phyloP scores from a whole-genome alignment of 1,140 invertebrate genomes.

The Cylas formicarius region DNA sequence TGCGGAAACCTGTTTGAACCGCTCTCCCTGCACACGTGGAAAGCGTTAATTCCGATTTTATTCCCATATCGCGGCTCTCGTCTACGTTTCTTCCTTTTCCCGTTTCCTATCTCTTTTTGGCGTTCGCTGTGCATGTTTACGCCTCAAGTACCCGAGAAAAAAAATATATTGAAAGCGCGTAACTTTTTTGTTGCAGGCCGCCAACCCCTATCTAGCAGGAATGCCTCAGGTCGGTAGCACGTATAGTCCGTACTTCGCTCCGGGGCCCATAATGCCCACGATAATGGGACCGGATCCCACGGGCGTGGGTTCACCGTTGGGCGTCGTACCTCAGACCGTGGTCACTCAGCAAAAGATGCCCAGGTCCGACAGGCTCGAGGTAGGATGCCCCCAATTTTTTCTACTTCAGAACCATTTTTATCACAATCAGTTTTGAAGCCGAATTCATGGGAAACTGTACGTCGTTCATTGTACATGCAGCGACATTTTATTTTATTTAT shows the following conservation, averaged over 20 bases:
- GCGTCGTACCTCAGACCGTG: constrained; percentile 76
- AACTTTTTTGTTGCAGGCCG: constrained; percentile 54
- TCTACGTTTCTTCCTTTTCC: too few species aligned
- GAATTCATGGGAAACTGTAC: constrained; percentile 5
- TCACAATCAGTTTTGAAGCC: too few species aligned
- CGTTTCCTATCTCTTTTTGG: too few species aligned
- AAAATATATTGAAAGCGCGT: constrained; percentile 4
- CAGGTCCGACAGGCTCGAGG: constrained; percentile 92
- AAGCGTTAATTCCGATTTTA: too few species aligned
- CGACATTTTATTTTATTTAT: not conserved
- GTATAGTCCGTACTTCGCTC: constrained; percentile 81
- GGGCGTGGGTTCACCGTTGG: constrained; percentile 56
- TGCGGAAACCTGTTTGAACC: too few species aligned
- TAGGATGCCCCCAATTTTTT: constrained; percentile 47
- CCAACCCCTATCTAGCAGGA: constrained; percentile 81
- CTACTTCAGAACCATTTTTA: constrained; percentile 10
- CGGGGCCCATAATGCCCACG: constrained; percentile 78
- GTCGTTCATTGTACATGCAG: not conserved
- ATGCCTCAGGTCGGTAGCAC: constrained; percentile 76
- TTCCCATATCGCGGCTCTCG: too few species aligned
- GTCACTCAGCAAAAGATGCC: constrained; percentile 86
- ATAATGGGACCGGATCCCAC: constrained; percentile 75
- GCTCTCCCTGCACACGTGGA: too few species aligned
- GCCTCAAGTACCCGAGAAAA: too few species aligned
- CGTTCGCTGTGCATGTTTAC: too few species aligned